Base-by-base conservation (phyloP, 2,888 invertebrate genomes). In the Rugalucina vietnamica region DNA sequence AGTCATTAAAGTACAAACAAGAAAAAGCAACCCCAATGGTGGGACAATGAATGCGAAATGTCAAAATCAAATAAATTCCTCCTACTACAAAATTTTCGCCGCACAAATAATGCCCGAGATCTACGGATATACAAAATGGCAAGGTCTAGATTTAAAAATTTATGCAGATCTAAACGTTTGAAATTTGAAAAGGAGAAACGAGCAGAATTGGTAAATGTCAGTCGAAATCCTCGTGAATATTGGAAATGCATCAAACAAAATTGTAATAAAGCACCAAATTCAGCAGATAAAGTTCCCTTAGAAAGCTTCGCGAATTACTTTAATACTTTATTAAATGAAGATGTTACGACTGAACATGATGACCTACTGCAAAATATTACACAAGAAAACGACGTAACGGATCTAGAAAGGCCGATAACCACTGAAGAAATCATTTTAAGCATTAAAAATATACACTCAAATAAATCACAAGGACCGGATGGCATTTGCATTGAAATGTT, bases 401-500 rank as follows among this genome's bases (percentile, higher is more conserved):
- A 54, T 18, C 4, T 54, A 21, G 54, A 54, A 8, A 54, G 54
- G n/a, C 54, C 37, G 18, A 76, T 76, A 18, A 54, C 21, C 21
- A 37, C 60, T 54, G 39, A 76, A 18, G 76, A 76, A 65, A 65
- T 76, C 39, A 76, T 37, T 39, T 24, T 29, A n/a, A 76, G 76
- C 65, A 37, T 76, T 34, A 60, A 60, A 65, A 60, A 60, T 24
- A 18, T 76, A 37, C 60, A 65, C 36, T 36, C 60, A 27, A 76
- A 65, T 65, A 21, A 29, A 76, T 65, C 77, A n/a, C 57, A 75
- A 32, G 74, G 75, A 36, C 75, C 77, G 3, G 77, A 77, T 77
- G 80, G 75, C 18, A 50, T 80, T 12, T 49, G 50, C 39, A n/a
- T 27, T 49, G 80, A 80, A 80, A 75, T 80, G 36, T 60, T 60